Percentiles rank a stretch among this genome's conserved stretches.
Evolutionary conservation across 1,140 invertebrate genomes (phyloP).

Genomic region (Holotrichia oblita): DNA sequence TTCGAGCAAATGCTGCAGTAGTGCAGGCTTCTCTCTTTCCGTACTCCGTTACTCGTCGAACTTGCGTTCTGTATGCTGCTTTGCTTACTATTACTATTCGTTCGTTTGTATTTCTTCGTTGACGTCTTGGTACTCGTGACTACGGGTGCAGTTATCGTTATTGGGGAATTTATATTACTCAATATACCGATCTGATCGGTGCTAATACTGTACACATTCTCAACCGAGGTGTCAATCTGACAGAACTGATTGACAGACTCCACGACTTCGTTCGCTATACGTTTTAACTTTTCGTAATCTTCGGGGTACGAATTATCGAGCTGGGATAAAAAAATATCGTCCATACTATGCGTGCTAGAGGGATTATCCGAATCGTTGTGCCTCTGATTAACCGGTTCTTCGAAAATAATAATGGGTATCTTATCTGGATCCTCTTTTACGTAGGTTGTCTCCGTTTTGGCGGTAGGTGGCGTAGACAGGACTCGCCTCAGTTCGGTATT

Average conservation of each 20-base stretch:
- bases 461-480: conserved; percentile 63
- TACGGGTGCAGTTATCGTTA: conserved; percentile 60
- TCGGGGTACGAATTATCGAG: conserved; percentile 74
- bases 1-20: conserved; percentile 93
- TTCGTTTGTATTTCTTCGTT: conserved; percentile 65
- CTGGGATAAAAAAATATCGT: conserved; percentile 76
- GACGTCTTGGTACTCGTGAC: conserved; percentile 66
- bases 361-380: conserved; percentile 64
- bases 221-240: conserved; percentile 65
- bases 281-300: conserved; percentile 78
- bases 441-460: conserved; percentile 63
- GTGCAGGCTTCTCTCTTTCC: conserved; percentile 86
- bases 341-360: conserved; percentile 72
- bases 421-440: conserved; percentile 59
- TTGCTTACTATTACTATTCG: conserved; percentile 57
- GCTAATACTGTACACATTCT: conserved; percentile 64
- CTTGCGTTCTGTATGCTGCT: conserved; percentile 60
- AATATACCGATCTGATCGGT: conserved; percentile 61
- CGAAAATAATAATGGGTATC: conserved; percentile 61
- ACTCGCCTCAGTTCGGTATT: conserved; percentile 62
- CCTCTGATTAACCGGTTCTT: conserved; percentile 58
- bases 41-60: conserved; percentile 67
- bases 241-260: conserved; percentile 77
- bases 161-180: conserved; percentile 56
- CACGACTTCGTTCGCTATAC: conserved; percentile 77